Percentiles rank a stretch among this genome's conserved stretches.
Conservation (phyloP, 2,888 invertebrate species). For the Ectemnius lituratus region DNA sequence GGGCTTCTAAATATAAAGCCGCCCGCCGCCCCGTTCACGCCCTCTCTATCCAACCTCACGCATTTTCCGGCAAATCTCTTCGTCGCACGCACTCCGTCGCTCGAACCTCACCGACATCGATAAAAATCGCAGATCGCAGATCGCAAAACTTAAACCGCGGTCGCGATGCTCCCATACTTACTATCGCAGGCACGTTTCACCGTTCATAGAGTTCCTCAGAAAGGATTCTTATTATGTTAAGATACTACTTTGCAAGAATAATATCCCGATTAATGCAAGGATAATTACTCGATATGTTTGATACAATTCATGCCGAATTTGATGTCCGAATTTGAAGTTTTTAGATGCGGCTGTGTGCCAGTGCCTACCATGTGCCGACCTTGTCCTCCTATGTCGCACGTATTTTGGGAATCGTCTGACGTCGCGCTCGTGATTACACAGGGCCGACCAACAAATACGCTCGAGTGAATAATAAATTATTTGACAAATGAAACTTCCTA, state of each 20-base stretch:
- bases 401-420: slow-evolving; percentile 40
- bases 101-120: too few species aligned
- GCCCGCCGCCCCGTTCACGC: slow-evolving; percentile 67
- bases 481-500: neutral
- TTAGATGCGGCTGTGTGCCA: neutral
- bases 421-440: slow-evolving; percentile 23
- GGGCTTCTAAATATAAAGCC: slow-evolving; percentile 78
- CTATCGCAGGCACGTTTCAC: too few species aligned
- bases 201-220: too few species aligned
- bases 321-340: slow-evolving; percentile 2
- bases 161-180: too few species aligned
- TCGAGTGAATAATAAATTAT: neutral
- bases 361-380: slow-evolving; percentile 38
- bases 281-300: neutral
- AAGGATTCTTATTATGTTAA: too few species aligned
- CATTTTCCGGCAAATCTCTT: slow-evolving; percentile 59
- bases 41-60: slow-evolving; percentile 62
- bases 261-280: neutral
- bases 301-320: neutral
- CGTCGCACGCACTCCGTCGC: slow-evolving; percentile 1
- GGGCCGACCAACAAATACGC: slow-evolving; percentile 2
- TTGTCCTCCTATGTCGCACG: slow-evolving; percentile 54
- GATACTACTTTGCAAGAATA: slow-evolving; percentile 2
- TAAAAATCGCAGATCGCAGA: too few species aligned
- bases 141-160: too few species aligned